Base-by-base conservation (phyloP, 1,140 invertebrate genomes). In the Rhopalosiphum maidis region DNA sequence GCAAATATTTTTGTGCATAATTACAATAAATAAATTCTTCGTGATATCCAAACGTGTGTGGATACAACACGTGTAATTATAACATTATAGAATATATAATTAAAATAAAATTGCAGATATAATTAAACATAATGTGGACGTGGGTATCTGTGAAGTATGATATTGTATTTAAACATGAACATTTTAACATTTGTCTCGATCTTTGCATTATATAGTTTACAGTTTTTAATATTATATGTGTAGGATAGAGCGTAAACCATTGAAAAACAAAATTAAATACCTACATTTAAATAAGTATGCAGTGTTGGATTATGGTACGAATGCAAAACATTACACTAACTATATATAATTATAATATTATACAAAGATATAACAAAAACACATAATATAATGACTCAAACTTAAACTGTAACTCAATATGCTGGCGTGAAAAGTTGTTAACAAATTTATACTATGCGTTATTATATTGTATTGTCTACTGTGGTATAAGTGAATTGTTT, bases 211-310 rank as follows among this genome's bases (percentile, higher is more conserved):
- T n/a, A 68, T 68, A 68, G 15, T 68, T n/a, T 18, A 68, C 15
- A 68, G n/a, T 68, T n/a, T n/a, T 68, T n/a, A n/a, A n/a, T n/a
- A n/a, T 68, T n/a, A 60, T 30, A 30, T 30, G 0, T 11, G 15
- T 18, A 68, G 18, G 48, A 68, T 68, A n/a, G 30, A 68, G 30
- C 30, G 30, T 68, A 15, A 68, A 5, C 15, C n/a, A 68, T 68
- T 68, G 60, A 68, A 68, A 68, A 68, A 68, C 30, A n/a, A 68
- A 68, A 68, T 68, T n/a, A 68, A 68, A 68, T 68, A 68, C 48
- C 15, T 51, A 51, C 15, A n/a, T 15, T 68, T n/a, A n/a, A 68
- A 68, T 68, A 68, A 68, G n/a, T 68, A n/a, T n/a, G 60, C 60
- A 68, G 30, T 68, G 60, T 30, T 51, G 15, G 3, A 51, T 25